Percentiles rank a stretch among this genome's conserved stretches.
phyloP scores from a whole-genome alignment of 1,140 invertebrate genomes.

The Microvelia longipes region DNA sequence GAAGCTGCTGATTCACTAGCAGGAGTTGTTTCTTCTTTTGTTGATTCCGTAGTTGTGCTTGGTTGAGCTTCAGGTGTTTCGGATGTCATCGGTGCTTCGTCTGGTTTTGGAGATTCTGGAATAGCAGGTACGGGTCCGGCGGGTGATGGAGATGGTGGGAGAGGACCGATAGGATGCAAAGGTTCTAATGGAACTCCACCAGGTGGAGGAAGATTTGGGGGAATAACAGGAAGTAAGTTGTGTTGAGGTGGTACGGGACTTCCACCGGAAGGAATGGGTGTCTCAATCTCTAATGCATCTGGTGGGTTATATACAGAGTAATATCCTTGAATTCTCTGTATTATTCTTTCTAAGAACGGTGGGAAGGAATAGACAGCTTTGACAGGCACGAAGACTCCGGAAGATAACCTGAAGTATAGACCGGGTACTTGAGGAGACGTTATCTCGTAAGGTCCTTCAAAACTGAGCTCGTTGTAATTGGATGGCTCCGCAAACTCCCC shows the following conservation, averaged over 20 bases:
- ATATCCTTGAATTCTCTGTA: slow-evolving; percentile 25
- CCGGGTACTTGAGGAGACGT: neutral
- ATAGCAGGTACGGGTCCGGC: neutral
- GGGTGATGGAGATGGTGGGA: neutral
- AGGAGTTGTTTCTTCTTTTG: neutral
- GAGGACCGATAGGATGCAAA: neutral
- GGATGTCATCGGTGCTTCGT: neutral
- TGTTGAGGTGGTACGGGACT: neutral
- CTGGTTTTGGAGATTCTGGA: neutral
- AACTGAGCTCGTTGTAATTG: neutral
- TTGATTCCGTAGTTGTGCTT: neutral
- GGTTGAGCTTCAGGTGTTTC: neutral
- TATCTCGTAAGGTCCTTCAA: neutral
- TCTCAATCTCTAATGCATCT: slow-evolving; percentile 14
- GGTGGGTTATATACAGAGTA: slow-evolving; percentile 24
- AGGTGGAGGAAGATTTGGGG: neutral
- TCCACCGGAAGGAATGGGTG: slow-evolving; percentile 6
- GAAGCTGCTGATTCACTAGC: neutral
- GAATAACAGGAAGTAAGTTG: neutral
- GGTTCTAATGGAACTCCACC: neutral
- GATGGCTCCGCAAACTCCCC: neutral
- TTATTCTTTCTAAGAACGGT: slow-evolving; percentile 21
- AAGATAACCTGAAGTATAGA: neutral
- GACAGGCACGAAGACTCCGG: slow-evolving; percentile 12
- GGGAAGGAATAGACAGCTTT: slow-evolving; percentile 19